These are phyloP conservation scores for Numenius arquata DNA, from an alignment of 2,113 vertebrate species.

Conservation along the genomic window DNA sequence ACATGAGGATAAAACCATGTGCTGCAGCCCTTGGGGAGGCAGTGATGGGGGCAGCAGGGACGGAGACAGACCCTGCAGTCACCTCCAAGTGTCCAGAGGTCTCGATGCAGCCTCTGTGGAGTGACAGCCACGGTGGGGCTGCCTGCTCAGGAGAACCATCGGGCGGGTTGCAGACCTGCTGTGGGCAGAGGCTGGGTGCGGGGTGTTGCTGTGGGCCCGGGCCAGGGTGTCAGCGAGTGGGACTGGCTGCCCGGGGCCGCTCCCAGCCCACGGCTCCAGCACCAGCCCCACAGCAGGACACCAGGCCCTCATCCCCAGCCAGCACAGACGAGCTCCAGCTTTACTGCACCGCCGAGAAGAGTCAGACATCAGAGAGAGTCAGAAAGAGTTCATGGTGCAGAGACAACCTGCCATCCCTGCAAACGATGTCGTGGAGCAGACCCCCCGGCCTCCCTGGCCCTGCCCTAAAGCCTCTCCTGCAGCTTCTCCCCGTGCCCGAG, in stretches of 20 bases:
- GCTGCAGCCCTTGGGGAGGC: background rate
- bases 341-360: background rate
- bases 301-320: background rate
- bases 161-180: background rate
- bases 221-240: background rate
- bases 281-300: background rate
- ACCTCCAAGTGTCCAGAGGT: accelerated
- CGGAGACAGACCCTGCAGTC: background rate
- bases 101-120: background rate
- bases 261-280: background rate
- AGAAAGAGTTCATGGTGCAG: background rate
- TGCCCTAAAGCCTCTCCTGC: background rate
- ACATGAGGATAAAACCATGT: background rate
- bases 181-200: background rate
- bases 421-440: background rate
- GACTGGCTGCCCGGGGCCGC: background rate
- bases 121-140: background rate
- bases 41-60: background rate
- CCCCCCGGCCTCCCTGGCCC: background rate
- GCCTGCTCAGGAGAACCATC: background rate
- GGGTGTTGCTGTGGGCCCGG: accelerated
- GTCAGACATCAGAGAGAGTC: background rate
- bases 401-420: background rate
- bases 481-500: background rate
- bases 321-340: background rate